Evolutionary conservation across 2,888 invertebrate species (phyloP).

Genomic region (Falcaria lacertinaria): DNA sequence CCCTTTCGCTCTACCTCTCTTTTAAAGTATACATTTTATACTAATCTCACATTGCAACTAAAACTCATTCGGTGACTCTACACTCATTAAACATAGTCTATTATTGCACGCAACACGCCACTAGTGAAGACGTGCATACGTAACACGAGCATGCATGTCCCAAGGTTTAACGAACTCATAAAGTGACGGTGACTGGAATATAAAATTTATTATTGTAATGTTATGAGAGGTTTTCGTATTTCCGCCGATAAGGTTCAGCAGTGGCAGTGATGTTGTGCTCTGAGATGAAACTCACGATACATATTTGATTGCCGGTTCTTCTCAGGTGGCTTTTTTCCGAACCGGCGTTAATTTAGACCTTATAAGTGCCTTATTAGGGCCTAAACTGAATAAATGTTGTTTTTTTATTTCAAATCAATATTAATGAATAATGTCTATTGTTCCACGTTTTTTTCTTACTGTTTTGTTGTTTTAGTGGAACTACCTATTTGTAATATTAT

Average conservation of each 20-base stretch:
- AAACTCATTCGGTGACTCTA: background rate
- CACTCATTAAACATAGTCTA: background rate
- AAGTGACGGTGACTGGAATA: background rate
- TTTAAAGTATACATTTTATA: too few relatives aligned
- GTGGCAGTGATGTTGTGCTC: background rate
- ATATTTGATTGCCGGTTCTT: too few relatives aligned
- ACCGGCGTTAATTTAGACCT: too few relatives aligned
- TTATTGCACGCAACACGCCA: background rate
- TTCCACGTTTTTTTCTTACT: too few relatives aligned
- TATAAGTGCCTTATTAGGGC: too few relatives aligned
- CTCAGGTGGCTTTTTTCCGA: too few relatives aligned
- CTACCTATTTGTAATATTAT: too few relatives aligned
- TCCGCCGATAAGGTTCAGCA: background rate
- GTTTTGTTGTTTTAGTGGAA: too few relatives aligned
- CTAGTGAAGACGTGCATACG: background rate
- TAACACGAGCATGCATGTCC: background rate
- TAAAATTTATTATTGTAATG: background rate
- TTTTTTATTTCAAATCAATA: too few relatives aligned
- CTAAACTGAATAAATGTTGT: too few relatives aligned
- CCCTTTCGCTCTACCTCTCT: background rate
- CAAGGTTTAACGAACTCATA: background rate
- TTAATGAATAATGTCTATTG: too few relatives aligned
- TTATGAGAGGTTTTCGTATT: background rate
- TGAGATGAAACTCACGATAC: background rate
- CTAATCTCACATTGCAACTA: background rate